Conservation (phyloP, 1,140 invertebrate genomes). For the Euglossa dilemma region DNA sequence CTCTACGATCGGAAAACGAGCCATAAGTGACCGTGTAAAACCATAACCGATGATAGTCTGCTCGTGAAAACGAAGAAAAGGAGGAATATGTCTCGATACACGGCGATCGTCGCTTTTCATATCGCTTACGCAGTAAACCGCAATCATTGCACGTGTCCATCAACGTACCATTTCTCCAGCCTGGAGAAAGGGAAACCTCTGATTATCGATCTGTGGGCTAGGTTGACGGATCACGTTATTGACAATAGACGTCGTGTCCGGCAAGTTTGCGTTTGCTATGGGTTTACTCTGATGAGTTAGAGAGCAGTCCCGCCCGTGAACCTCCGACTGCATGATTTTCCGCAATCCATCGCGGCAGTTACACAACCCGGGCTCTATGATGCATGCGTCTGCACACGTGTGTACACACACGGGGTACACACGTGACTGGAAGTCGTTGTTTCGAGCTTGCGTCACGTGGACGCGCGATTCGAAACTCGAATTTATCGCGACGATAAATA, state of each 20-base stretch:
- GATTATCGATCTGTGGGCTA: conserved; percentile 23
- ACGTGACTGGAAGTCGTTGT: background rate
- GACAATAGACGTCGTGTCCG: conserved; percentile 3
- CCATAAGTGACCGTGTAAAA: background rate
- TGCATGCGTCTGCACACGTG: background rate
- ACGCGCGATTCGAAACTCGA: background rate
- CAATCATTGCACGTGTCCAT: background rate
- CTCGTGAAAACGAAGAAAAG: background rate
- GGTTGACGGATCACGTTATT: conserved; percentile 33
- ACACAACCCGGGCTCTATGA: no score
- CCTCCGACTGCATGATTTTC: conserved; percentile 19
- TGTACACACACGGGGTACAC: no score
- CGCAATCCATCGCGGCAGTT: background rate
- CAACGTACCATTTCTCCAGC: background rate
- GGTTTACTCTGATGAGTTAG: conserved; percentile 21
- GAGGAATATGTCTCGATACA: background rate
- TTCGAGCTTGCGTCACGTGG: background rate
- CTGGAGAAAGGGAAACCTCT: background rate
- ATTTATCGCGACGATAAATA: conserved; percentile 7
- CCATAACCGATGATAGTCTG: background rate
- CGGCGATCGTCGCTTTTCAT: background rate
- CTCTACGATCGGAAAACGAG: no score
- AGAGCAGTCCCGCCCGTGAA: background rate
- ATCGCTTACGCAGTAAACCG: conserved; percentile 9
- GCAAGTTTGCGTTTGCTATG: conserved; percentile 23